Base-by-base conservation (phyloP, 1,140 invertebrate species). In the Drosophila insularis region DNA sequence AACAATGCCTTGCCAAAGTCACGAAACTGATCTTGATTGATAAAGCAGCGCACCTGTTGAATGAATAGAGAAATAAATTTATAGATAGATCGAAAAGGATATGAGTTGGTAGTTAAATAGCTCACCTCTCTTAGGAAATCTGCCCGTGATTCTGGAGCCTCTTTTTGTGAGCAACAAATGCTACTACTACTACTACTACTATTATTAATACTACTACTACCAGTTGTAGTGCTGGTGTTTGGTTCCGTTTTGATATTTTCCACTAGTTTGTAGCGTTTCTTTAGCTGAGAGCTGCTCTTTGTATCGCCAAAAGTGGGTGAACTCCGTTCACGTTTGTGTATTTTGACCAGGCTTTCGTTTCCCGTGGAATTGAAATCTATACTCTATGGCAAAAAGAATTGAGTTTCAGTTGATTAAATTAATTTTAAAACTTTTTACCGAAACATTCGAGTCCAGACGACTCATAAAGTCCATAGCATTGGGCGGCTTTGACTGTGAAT, bases 1-100 rank as follows among this genome's bases (percentile, higher is more conserved):
- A 93, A 90, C 70, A 95, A 92, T 35, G 94, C 93, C 17, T 91
- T 81, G 93, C 93, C 92, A 95, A 95, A 85, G 87, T 78, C 86
- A 92, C 93, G 85, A 93, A 95, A 82, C 93, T 91, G 54, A 27
- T 93, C 92, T 58, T 85, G 77, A 17, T 93, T 89, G 61, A 95
- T 78, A 0, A 77, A 32, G 14, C 80, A 82, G 21, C 90, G 89
- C 4, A 91, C 63, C 90, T 91, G 56, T 50, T 0, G 10, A 11
- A 35, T 35, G 2, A 17, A 17, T 8, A n/a, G 13, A 21, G 6
- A 58, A 37, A 11, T 8, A 35, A 2, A 8, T 13, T 10, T 14
- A 4, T 13, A 37, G 3, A 14, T 7, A 2, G 14, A 50, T 21
- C 8, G 11, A 7, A 32, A 1, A 1, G 1, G 6, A 27, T n/a